These are phyloP conservation scores for Drepana arcuata DNA, from an alignment of 1,140 invertebrate species.

Conservation along the genomic window DNA sequence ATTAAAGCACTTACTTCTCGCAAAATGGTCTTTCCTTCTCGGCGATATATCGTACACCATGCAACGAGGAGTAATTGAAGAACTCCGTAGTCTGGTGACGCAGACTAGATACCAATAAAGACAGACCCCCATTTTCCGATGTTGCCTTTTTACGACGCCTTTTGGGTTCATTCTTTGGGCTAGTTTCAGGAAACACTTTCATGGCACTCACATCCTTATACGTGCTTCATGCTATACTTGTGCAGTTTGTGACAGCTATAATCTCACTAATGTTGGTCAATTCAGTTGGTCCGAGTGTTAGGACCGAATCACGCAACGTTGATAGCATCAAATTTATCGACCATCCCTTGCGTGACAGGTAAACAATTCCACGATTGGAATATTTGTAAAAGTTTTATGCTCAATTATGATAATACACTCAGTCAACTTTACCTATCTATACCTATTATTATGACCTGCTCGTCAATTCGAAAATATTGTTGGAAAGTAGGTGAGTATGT, in stretches of 20 bases:
- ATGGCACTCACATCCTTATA: constrained; percentile 18
- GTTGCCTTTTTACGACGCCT: constrained; percentile 15
- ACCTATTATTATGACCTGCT: no score
- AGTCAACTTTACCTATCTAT: no score
- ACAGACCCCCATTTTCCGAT: constrained; percentile 28
- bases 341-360: constrained; percentile 20
- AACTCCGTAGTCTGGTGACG: constrained; percentile 78
- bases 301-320: constrained; percentile 6
- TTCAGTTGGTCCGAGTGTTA: constrained; percentile 3
- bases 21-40: constrained; percentile 78
- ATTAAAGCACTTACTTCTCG: constrained; percentile 73
- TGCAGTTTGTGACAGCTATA: constrained; percentile 5
- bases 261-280: no score
- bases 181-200: constrained; percentile 38
- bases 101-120: constrained; percentile 73
- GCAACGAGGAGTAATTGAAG: constrained; percentile 80
- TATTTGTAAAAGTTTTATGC: no score
- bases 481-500: no score
- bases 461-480: no score
- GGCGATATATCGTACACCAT: constrained; percentile 80
- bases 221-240: constrained; percentile 5
- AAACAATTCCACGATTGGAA: no score
- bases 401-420: no score
- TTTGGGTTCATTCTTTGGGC: constrained; percentile 12
- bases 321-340: constrained; percentile 43